Conservation (phyloP, 2,113 vertebrate genomes). For the Melanocharis versteri region DNA sequence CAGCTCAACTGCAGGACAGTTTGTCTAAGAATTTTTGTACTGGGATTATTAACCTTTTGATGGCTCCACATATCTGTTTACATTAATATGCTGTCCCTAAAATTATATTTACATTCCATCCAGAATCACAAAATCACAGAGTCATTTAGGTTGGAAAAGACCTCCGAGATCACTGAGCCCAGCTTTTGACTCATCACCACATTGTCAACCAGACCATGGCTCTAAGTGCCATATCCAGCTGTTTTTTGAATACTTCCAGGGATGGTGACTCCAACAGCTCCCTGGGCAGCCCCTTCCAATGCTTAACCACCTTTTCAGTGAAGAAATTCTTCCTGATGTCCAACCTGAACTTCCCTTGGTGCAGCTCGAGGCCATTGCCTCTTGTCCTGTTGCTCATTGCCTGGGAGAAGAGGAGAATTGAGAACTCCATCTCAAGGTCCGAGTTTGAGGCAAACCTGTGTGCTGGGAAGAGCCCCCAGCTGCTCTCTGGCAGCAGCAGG, state of each 20-base stretch:
- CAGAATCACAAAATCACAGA: neutral
- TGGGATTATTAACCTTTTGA: constrained; percentile 59
- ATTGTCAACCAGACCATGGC: neutral
- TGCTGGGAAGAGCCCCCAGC: neutral
- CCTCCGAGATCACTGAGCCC: fast-evolving
- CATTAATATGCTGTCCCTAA: neutral
- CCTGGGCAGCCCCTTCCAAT: neutral
- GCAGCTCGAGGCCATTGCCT: neutral
- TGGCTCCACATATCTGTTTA: neutral
- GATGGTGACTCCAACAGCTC: neutral
- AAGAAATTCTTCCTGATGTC: neutral
- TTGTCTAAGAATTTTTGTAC: constrained; percentile 28
- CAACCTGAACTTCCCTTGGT: neutral
- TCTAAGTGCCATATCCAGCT: neutral
- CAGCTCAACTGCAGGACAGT: constrained; percentile 41
- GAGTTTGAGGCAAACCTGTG: neutral
- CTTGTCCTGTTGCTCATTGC: neutral
- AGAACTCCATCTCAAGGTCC: neutral
- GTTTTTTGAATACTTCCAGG: neutral
- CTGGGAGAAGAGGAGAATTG: neutral
- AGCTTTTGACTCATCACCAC: neutral
- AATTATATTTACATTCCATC: constrained; percentile 15
- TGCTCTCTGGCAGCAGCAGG: neutral
- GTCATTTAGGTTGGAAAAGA: neutral
- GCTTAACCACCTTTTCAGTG: neutral